Evolutionary conservation across 2,113 vertebrate species (phyloP).

Genomic region (Lota lota): DNA sequence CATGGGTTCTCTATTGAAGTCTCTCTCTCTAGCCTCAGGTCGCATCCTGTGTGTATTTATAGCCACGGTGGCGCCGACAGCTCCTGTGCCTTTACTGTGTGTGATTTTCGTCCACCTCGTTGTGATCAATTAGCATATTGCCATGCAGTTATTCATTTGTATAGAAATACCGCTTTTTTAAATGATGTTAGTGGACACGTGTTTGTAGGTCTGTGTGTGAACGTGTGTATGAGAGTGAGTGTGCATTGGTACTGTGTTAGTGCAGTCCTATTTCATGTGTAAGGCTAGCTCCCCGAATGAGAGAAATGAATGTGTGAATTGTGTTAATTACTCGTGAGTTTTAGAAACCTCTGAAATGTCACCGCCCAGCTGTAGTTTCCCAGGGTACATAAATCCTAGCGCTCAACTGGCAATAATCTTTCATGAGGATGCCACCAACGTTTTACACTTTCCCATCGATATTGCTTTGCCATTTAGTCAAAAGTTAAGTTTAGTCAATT

Average conservation of each 20-base stretch:
- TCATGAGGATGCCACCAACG: slow-evolving; percentile 17
- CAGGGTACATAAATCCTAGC: slow-evolving; percentile 16
- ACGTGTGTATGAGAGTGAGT: neutral
- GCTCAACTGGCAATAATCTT: slow-evolving; percentile 15
- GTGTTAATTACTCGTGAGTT: slow-evolving; percentile 36
- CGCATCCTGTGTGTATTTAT: too few species aligned
- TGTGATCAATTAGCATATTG: too few species aligned
- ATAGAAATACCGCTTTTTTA: too few species aligned
- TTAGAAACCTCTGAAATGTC: slow-evolving; percentile 28
- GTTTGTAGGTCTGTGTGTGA: slow-evolving; percentile 1
- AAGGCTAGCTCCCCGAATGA: neutral
- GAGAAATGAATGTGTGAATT: slow-evolving; percentile 24
- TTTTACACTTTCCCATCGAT: slow-evolving; percentile 10
- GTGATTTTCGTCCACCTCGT: too few species aligned
- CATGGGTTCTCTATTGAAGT: too few species aligned
- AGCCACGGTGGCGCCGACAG: too few species aligned
- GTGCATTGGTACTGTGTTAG: slow-evolving; percentile 12
- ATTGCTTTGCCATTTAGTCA: slow-evolving; percentile 27
- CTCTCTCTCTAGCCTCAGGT: too few species aligned
- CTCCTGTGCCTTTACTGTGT: too few species aligned
- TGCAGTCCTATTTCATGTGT: neutral
- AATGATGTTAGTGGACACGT: neutral
- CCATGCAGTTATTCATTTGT: too few species aligned
- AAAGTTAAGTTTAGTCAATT: too few species aligned
- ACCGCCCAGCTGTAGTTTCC: slow-evolving; percentile 16